Percentiles rank a stretch among this genome's conserved stretches.
These are phyloP conservation scores for Channallabes apus DNA, from an alignment of 2,797 vertebrate species.

Conservation along the genomic window DNA sequence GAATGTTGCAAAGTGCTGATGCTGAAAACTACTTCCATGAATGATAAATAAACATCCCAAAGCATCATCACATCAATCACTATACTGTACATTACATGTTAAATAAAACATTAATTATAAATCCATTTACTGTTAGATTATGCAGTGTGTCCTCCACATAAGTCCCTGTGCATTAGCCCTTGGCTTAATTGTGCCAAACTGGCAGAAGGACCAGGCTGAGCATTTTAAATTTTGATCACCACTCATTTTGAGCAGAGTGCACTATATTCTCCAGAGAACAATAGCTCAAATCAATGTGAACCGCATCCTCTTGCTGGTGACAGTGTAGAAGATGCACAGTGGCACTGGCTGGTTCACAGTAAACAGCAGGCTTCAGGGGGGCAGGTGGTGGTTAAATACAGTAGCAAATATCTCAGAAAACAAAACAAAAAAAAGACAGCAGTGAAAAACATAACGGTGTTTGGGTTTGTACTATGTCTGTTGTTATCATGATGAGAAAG, in stretches of 20 bases:
- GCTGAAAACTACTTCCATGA: background rate
- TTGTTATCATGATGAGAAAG: background rate
- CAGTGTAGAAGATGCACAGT: constrained; percentile 39
- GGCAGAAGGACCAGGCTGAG: constrained; percentile 14
- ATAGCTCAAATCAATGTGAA: constrained; percentile 53
- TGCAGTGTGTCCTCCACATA: background rate
- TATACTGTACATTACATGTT: background rate
- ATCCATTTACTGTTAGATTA: background rate
- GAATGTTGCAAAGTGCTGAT: background rate
- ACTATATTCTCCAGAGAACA: constrained; percentile 48
- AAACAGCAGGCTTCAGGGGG: constrained; percentile 13
- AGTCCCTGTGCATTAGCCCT: background rate
- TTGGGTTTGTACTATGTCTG: background rate
- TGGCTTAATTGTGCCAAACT: constrained; percentile 8
- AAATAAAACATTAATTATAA: background rate
- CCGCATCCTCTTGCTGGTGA: constrained; percentile 45
- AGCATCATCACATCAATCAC: background rate
- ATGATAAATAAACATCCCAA: background rate
- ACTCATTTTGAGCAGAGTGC: constrained; percentile 20
- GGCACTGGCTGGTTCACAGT: constrained; percentile 29
- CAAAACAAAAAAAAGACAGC: background rate
- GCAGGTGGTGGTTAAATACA: constrained; percentile 20
- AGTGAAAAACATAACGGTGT: constrained; percentile 11
- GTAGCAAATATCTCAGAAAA: background rate
- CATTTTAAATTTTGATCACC: constrained; percentile 23